Conservation (phyloP, 2,888 invertebrate genomes). For the Muscina levida region DNA sequence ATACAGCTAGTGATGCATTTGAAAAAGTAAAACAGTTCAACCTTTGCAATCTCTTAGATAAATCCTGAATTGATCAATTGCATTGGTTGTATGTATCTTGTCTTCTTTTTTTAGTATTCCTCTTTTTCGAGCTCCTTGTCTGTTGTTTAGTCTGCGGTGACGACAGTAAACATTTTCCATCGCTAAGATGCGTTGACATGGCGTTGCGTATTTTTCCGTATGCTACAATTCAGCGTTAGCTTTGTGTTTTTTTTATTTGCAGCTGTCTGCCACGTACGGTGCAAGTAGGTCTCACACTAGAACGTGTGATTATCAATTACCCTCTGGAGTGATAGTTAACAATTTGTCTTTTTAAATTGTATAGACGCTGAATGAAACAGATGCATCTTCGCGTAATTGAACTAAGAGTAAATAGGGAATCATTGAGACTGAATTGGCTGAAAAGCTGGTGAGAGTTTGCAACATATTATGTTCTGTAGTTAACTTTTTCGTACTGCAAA, state of each 20-base stretch:
- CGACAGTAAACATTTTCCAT: conserved; percentile 1
- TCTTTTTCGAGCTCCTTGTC: no score
- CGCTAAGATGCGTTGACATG: conserved; percentile 1
- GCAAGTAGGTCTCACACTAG: no score
- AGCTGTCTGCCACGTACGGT: background rate
- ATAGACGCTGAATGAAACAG: conserved; percentile 31
- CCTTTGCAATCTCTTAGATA: conserved; percentile 15
- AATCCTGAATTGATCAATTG: conserved; percentile 10
- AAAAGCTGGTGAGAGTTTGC: no score
- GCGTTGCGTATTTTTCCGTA: background rate
- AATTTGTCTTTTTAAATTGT: conserved; percentile 56
- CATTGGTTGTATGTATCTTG: conserved; percentile 6
- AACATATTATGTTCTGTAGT: no score
- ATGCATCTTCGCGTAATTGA: conserved; percentile 13
- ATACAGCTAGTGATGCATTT: no score
- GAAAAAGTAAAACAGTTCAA: no score
- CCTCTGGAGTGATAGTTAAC: conserved; percentile 57
- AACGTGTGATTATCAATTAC: conserved; percentile 63
- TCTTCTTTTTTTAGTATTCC: background rate
- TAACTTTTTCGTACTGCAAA: no score
- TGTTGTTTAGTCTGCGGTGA: background rate
- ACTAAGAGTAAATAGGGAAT: background rate
- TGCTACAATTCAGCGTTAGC: background rate
- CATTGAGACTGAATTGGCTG: no score
- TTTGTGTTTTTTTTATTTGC: conserved; percentile 15